Conservation (phyloP, 1,140 invertebrate genomes). For the Pachyrhynchus sulphureomaculatus region DNA sequence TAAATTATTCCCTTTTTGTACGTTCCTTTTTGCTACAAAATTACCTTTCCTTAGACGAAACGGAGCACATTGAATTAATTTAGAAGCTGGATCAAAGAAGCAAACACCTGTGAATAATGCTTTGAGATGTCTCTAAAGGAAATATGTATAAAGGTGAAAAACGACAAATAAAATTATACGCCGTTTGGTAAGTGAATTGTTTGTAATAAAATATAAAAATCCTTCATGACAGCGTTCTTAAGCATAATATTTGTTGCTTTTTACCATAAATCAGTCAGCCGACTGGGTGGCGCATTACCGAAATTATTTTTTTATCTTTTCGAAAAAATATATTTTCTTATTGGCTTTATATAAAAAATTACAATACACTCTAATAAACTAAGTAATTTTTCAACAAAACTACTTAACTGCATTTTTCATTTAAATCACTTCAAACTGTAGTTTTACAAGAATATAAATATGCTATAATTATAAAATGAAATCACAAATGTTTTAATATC, state of each 20-base stretch:
- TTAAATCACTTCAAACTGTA: too few relatives aligned
- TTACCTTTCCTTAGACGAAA: slow-evolving; percentile 24
- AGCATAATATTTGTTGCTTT: not conserved
- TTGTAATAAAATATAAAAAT: not conserved
- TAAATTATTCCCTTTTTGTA: slow-evolving; percentile 32
- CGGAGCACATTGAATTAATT: slow-evolving; percentile 30
- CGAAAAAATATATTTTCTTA: too few relatives aligned
- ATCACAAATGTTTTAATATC: too few relatives aligned
- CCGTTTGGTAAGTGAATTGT: not conserved
- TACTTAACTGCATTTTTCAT: too few relatives aligned
- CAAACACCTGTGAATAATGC: slow-evolving; percentile 31
- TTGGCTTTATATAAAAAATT: too few relatives aligned
- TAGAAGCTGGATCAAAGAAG: slow-evolving; percentile 26
- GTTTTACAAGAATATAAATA: too few relatives aligned
- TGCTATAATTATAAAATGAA: too few relatives aligned
- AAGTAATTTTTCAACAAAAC: too few relatives aligned
- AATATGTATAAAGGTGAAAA: slow-evolving; percentile 15
- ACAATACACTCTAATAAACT: too few relatives aligned
- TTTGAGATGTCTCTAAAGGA: slow-evolving; percentile 18
- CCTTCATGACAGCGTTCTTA: not conserved
- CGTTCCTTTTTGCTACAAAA: slow-evolving; percentile 20
- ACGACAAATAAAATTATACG: slow-evolving; percentile 17
- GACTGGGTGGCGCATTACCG: too few relatives aligned
- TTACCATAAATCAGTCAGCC: not conserved
- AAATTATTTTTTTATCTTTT: too few relatives aligned